These are phyloP conservation scores for Napeogenes sylphis DNA, from an alignment of 2,888 invertebrate species.

Conservation along the genomic window DNA sequence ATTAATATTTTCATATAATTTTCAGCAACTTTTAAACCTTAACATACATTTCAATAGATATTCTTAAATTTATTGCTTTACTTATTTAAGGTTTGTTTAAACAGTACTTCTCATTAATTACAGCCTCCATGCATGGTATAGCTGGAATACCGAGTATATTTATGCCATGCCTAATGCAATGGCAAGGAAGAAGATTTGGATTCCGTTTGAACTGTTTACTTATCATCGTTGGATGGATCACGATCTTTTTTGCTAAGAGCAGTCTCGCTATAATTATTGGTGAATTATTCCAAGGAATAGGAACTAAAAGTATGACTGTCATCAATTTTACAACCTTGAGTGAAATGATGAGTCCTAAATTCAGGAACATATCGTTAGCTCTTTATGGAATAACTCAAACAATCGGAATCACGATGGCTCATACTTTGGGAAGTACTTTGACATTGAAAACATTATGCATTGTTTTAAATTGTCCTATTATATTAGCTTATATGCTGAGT, in stretches of 20 bases:
- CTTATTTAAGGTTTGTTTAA: background rate
- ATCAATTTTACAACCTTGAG: slow-evolving; percentile 19
- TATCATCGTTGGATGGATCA: slow-evolving; percentile 24
- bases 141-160: slow-evolving; percentile 29
- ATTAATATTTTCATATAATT: too few species aligned
- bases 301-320: slow-evolving; percentile 20
- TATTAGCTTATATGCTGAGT: slow-evolving; percentile 21
- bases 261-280: slow-evolving; percentile 21
- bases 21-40: too few species aligned
- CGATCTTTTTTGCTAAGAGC: slow-evolving; percentile 21
- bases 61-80: background rate
- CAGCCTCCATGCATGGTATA: slow-evolving; percentile 32
- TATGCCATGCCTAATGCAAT: slow-evolving; percentile 24
- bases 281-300: slow-evolving; percentile 24
- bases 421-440: slow-evolving; percentile 32
- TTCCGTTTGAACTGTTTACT: slow-evolving; percentile 14
- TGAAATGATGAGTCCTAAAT: slow-evolving; percentile 30
- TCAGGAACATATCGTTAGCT: slow-evolving; percentile 31
- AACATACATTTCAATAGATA: too few species aligned
- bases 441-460: slow-evolving; percentile 32
- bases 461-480: slow-evolving; percentile 24
- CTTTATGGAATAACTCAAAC: slow-evolving; percentile 30
- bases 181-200: slow-evolving; percentile 30
- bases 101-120: slow-evolving; percentile 11
- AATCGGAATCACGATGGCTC: slow-evolving; percentile 32